Evolutionary conservation across 2,113 vertebrate genomes (phyloP).

Genomic region (Oophaga pumilio): DNA sequence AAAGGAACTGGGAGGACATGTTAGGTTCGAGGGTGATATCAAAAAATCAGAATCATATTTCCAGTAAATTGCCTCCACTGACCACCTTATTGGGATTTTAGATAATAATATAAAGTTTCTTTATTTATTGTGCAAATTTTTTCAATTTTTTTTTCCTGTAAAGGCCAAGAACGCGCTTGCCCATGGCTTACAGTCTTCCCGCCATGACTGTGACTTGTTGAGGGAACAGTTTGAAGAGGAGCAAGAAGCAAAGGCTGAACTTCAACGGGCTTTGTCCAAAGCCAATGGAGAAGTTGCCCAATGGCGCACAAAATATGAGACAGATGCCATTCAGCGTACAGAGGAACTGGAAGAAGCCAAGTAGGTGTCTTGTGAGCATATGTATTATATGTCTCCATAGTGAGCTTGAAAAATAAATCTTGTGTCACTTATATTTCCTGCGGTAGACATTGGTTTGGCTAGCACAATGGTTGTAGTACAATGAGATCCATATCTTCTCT

Average conservation of each 20-base stretch:
- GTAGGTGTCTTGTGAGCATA: constrained; percentile 12
- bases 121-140: no score
- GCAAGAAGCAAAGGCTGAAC: constrained; percentile 83
- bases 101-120: no score
- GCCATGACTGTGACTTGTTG: constrained; percentile 82
- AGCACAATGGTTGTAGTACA: background rate
- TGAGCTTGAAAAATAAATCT: background rate
- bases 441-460: background rate
- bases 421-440: background rate
- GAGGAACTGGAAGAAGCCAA: constrained; percentile 88
- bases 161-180: constrained; percentile 84
- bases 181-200: constrained; percentile 80
- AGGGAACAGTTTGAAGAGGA: constrained; percentile 87
- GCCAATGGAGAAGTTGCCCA: constrained; percentile 81
- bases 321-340: constrained; percentile 81
- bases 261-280: constrained; percentile 82
- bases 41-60: no score
- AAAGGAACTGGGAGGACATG: background rate
- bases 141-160: background rate
- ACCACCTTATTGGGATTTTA: no score
- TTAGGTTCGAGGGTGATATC: background rate
- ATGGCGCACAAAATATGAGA: constrained; percentile 90
- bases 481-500: no score
- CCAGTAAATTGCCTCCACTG: no score
- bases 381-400: background rate